Evolutionary conservation across 2,888 invertebrate species (phyloP).

Genomic region (Zelleria hepariella): DNA sequence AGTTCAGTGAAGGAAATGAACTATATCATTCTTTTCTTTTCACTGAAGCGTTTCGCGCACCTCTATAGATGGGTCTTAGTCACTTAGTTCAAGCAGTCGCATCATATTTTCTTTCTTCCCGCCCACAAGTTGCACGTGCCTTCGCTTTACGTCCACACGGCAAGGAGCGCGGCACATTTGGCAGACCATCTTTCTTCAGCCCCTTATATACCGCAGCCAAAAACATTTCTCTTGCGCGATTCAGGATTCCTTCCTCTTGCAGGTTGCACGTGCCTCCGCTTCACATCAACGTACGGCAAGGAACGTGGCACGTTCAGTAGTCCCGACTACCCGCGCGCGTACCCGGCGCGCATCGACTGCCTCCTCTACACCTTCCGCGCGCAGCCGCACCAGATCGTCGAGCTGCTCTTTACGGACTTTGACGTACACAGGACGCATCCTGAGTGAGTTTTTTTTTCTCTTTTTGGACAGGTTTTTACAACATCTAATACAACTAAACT

Average conservation of each 20-base stretch:
- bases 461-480: too few species aligned
- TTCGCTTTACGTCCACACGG: slow-evolving; percentile 85
- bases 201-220: background rate
- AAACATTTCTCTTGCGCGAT: background rate
- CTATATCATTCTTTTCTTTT: too few species aligned
- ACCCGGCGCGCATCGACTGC: slow-evolving; percentile 82
- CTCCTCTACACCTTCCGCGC: slow-evolving; percentile 88
- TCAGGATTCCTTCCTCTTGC: slow-evolving; percentile 17
- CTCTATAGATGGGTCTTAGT: too few species aligned
- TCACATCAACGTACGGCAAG: slow-evolving; percentile 83
- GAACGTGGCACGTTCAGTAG: slow-evolving; percentile 86
- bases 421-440: slow-evolving; percentile 77
- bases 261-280: slow-evolving; percentile 89
- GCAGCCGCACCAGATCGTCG: slow-evolving; percentile 83
- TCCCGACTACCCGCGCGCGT: slow-evolving; percentile 85
- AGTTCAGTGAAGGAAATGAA: too few species aligned
- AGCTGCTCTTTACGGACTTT: slow-evolving; percentile 85
- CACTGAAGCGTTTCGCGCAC: too few species aligned
- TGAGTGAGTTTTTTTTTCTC: slow-evolving; percentile 71
- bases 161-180: slow-evolving; percentile 84
- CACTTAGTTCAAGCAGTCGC: background rate
- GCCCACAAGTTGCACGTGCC: slow-evolving; percentile 83
- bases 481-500: too few species aligned
- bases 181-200: too few species aligned
- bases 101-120: background rate